Percentiles rank a stretch among this genome's conserved stretches.
These are phyloP conservation scores for Helicolenus hilgendorfi DNA, from an alignment of 2,797 vertebrate genomes.

Conservation along the genomic window DNA sequence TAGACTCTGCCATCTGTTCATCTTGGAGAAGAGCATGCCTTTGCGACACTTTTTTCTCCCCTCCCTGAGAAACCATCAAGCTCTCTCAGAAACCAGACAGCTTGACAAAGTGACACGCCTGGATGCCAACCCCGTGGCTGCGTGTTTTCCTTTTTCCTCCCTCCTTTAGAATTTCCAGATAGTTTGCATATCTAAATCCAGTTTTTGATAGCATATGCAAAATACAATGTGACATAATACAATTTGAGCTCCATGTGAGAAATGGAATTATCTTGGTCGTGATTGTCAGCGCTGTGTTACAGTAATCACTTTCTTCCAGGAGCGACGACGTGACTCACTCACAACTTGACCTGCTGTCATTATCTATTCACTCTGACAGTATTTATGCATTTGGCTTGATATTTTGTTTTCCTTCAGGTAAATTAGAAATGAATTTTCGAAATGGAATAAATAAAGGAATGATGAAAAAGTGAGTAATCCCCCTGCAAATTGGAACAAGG, in stretches of 20 bases:
- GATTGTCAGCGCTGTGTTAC: conserved; percentile 80
- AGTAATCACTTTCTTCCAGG: conserved; percentile 79
- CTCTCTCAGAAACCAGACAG: conserved; percentile 73
- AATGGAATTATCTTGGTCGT: conserved; percentile 78
- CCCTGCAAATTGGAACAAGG: conserved; percentile 81
- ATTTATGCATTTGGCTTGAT: conserved; percentile 70
- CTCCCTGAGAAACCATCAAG: conserved; percentile 73
- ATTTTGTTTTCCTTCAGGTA: conserved; percentile 79
- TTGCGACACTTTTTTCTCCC: conserved; percentile 58
- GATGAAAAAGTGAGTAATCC: conserved; percentile 82
- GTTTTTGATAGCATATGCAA: conserved; percentile 77
- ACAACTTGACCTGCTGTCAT: conserved; percentile 82
- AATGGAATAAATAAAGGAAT: conserved; percentile 74
- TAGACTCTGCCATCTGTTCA: conserved; percentile 85
- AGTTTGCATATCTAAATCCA: conserved; percentile 83
- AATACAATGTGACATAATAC: conserved; percentile 81
- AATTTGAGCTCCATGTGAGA: conserved; percentile 79
- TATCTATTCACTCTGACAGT: conserved; percentile 75
- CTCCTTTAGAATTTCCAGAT: conserved; percentile 22
- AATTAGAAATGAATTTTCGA: conserved; percentile 77
- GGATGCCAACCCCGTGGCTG: conserved; percentile 65
- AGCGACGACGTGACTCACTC: conserved; percentile 75
- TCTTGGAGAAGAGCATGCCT: conserved; percentile 66
- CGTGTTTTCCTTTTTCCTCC: conserved; percentile 5
- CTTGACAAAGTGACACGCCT: conserved; percentile 79